Conservation (phyloP, 2,113 vertebrate genomes). For the Lycaon pictus region DNA sequence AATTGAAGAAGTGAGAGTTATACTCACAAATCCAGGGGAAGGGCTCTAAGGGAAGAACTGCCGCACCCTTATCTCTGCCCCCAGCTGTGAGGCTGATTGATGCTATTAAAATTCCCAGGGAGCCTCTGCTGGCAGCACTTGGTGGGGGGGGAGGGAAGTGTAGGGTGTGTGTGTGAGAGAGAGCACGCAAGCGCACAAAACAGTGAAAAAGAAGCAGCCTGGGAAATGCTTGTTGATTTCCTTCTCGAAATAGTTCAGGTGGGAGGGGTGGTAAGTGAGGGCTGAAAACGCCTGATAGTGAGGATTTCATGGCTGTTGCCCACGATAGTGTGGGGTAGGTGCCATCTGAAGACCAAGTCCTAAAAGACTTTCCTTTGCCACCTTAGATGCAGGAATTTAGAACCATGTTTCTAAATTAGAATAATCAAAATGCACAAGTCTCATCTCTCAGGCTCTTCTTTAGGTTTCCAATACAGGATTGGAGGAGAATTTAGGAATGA, state of each 20-base stretch:
- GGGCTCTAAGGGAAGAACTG: neutral
- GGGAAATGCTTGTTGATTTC: constrained; percentile 55
- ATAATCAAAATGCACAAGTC: constrained; percentile 15
- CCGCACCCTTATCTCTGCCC: constrained; percentile 24
- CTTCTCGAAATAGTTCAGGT: constrained; percentile 62
- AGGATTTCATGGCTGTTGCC: constrained; percentile 44
- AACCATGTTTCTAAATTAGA: constrained; percentile 22
- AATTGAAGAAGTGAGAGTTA: neutral
- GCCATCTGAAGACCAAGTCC: neutral
- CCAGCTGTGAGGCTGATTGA: constrained; percentile 8
- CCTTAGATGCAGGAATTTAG: constrained; percentile 19
- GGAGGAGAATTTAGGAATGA: neutral
- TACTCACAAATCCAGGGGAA: neutral
- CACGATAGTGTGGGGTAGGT: neutral
- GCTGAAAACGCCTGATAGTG: neutral
- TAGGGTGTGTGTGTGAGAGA: neutral
- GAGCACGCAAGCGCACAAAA: neutral
- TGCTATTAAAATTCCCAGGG: neutral
- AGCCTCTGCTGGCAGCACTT: neutral
- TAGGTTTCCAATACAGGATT: neutral
- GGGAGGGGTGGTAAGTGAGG: constrained; percentile 24
- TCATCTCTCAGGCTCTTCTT: constrained; percentile 1
- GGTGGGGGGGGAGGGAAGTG: rapidly evolving
- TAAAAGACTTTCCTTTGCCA: neutral
- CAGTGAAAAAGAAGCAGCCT: neutral